Evolutionary conservation across 2,888 invertebrate species (phyloP).

Genomic region (Ditylenchus weischeri): DNA sequence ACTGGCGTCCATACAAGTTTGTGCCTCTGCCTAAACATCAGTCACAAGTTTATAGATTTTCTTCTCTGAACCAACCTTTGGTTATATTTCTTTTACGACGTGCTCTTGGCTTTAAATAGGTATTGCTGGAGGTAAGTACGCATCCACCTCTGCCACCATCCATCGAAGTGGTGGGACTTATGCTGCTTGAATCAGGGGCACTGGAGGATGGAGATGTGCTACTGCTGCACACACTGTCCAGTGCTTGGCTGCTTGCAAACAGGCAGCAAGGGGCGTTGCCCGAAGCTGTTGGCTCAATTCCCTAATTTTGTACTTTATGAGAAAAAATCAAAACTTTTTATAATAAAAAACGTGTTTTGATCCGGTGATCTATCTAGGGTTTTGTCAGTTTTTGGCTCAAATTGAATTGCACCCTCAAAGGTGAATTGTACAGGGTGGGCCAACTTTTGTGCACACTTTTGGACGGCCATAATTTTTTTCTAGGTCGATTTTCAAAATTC

Average conservation of each 20-base stretch:
- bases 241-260: neutral
- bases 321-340: no score
- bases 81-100: constrained; percentile 33
- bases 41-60: neutral
- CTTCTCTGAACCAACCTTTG: constrained; percentile 20
- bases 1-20: constrained; percentile 55
- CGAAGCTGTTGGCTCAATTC: constrained; percentile 16
- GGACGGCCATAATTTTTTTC: no score
- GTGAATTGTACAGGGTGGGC: no score
- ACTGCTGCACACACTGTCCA: constrained; percentile 3
- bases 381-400: no score
- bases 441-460: no score
- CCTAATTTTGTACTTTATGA: constrained; percentile 12
- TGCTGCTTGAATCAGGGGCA: constrained; percentile 8
- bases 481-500: no score
- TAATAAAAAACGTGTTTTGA: no score
- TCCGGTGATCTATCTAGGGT: no score
- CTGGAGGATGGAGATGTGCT: constrained; percentile 4
- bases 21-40: constrained; percentile 42
- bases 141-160: neutral
- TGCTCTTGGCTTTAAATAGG: constrained; percentile 19
- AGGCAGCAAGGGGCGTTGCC: constrained; percentile 19
- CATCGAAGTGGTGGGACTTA: constrained; percentile 1
- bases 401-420: no score
- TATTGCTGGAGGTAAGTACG: neutral